Base-by-base conservation (phyloP, 2,113 vertebrate genomes). In the Indri indri region DNA sequence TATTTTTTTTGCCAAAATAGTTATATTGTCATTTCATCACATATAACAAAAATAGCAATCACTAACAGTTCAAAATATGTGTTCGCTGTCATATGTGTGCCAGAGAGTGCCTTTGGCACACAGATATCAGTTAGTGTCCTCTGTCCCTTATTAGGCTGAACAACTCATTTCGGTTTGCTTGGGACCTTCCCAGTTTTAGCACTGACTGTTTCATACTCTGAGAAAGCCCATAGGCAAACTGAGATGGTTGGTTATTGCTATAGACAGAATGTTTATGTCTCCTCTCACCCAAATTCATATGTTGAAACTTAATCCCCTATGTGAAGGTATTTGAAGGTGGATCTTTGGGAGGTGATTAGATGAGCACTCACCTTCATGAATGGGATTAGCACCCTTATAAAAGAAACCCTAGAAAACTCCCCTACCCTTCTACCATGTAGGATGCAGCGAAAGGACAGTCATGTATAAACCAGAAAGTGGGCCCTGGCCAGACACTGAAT, bases 201-300 rank as follows among this genome's bases (percentile, higher is more conserved):
- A 45, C 42, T 14, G 45, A 87, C 10, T 3, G 6, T 54, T 30
- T 59, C 14, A 45, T 8, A 77, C 40, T 30, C 40, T 1, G 7
- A 23, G 61, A 47, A 54, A 97, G 40, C 11, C 34, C 50, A 47
- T 17, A 42, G 16, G n/a, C 47, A 80, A 66, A 74, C 23, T 6
- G 0, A 52, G 66, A 8, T 4, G 12, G 9, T 0, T 16, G 30
- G 25, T 47, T 27, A 18, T 10, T 40, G 30, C 27, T 34, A 11
- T 2, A 68, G 23, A 14, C 23, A 20, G 17, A 66, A 20, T 6
- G 0, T 12, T 83, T 22, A 32, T 11, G 4, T 42, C 45, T 8
- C 14, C 8, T 40, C 0, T 2, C 45, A 14, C 23, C 23, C 16
- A 13, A 79, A 66, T 23, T 40, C 25, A 12, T 52, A 27, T 30